A percentile compares a stretch with the other conserved stretches of the same genome.
phyloP scores from a whole-genome alignment of 2,797 vertebrate species.

The Pampus argenteus region DNA sequence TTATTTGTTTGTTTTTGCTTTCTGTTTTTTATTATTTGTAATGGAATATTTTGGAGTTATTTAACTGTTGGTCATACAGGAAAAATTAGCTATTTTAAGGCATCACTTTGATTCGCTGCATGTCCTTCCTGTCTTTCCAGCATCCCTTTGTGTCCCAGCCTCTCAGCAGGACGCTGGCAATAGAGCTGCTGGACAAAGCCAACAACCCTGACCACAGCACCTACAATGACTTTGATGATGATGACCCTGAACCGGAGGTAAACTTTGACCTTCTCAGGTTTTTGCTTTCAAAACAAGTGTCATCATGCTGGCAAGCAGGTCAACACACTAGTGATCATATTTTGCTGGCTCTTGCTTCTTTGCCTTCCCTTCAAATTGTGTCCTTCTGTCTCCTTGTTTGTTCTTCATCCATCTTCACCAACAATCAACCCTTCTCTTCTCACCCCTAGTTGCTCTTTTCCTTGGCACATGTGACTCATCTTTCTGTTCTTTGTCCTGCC shows the following conservation, averaged over 20 bases:
- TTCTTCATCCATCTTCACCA: conserved; percentile 9
- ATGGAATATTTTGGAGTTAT: background rate
- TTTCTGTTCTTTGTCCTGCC: conserved; percentile 43
- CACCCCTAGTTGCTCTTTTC: conserved; percentile 12
- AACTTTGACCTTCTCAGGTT: conserved; percentile 43
- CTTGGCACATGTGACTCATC: conserved; percentile 56
- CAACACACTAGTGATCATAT: conserved; percentile 27
- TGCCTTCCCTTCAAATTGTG: conserved; percentile 27
- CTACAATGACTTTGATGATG: conserved; percentile 95
- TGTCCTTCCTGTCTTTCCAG: conserved; percentile 74
- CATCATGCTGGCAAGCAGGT: background rate
- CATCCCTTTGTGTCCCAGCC: conserved; percentile 98
- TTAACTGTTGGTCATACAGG: background rate
- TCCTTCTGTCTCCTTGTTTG: conserved; percentile 36
- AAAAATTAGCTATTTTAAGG: background rate
- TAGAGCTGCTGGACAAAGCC: conserved; percentile 96
- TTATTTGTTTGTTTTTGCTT: background rate
- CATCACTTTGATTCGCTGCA: background rate
- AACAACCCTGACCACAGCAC: conserved; percentile 97
- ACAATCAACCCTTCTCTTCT: conserved; percentile 21
- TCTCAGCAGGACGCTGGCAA: conserved; percentile 95
- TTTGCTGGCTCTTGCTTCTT: conserved; percentile 30
- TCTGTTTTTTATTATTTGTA: background rate
- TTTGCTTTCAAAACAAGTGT: background rate
- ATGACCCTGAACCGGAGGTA: conserved; percentile 94